These are phyloP conservation scores for Bos javanicus DNA, from an alignment of 2,113 vertebrate genomes.

Conservation along the genomic window DNA sequence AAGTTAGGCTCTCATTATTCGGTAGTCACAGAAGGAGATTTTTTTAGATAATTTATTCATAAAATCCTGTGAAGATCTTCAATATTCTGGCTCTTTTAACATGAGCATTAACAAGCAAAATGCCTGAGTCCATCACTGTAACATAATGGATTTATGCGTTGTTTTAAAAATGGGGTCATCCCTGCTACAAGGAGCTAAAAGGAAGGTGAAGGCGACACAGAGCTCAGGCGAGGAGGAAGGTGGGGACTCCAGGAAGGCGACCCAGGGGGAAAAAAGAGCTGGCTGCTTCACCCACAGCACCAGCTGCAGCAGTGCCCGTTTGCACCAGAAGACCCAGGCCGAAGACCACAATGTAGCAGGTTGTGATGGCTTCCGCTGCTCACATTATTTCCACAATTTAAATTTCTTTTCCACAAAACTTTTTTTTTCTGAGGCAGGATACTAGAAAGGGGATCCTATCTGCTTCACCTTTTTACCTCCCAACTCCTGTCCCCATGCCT, in stretches of 20 bases:
- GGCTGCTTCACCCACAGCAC: not conserved
- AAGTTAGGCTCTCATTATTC: not conserved
- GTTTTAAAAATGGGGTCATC: not conserved
- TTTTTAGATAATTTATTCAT: not conserved
- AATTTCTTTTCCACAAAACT: not conserved
- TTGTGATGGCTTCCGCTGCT: accelerated
- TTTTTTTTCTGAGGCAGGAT: not conserved
- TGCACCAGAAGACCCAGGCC: not conserved
- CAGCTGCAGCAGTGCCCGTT: not conserved
- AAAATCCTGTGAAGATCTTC: not conserved
- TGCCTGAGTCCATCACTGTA: not conserved
- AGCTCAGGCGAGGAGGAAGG: not conserved
- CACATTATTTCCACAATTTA: not conserved
- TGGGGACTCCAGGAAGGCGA: too few relatives aligned
- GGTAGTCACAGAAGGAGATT: not conserved
- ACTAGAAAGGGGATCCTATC: not conserved
- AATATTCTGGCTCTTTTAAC: not conserved
- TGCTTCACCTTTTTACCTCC: not conserved
- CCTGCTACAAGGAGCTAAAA: not conserved
- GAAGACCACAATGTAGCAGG: not conserved
- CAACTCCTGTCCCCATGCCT: not conserved
- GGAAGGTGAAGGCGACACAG: not conserved
- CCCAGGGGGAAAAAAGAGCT: not conserved
- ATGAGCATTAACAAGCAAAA: not conserved
- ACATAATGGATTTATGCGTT: not conserved